A percentile compares a stretch with the other conserved stretches of the same genome.
Evolutionary conservation across 2,113 vertebrate species (phyloP).

Genomic region (Pipa parva): DNA sequence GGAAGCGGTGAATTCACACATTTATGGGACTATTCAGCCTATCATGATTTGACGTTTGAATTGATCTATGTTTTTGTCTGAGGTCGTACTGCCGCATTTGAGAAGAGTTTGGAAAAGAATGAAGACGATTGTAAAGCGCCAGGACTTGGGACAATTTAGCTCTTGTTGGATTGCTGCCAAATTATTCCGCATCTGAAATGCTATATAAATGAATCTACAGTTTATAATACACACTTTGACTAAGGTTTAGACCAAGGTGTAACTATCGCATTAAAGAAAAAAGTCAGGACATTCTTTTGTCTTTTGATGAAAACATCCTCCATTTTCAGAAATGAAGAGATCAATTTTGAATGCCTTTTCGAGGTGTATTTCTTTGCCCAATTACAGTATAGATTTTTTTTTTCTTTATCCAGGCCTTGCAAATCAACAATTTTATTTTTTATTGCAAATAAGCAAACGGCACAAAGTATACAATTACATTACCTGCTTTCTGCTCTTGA

Average conservation of each 20-base stretch:
- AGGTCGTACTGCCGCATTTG: no score
- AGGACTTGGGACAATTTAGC: no score
- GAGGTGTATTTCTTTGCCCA: conserved; percentile 11
- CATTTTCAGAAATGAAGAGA: conserved; percentile 7
- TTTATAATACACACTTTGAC: not conserved
- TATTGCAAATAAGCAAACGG: conserved; percentile 32
- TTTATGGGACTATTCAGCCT: no score
- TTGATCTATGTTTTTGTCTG: no score
- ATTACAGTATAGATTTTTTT: conserved; percentile 38
- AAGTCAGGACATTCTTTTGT: conserved; percentile 4
- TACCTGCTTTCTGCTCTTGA: conserved; percentile 1
- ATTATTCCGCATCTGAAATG: no score
- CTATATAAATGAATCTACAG: no score
- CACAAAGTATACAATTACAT: conserved; percentile 32
- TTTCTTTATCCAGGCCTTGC: conserved; percentile 23
- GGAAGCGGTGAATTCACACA: no score
- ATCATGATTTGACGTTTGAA: no score
- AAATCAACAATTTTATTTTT: conserved; percentile 18
- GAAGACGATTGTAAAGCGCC: no score
- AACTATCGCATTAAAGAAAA: not conserved
- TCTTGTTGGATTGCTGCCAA: no score
- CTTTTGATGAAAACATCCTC: conserved; percentile 28
- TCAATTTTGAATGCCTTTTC: conserved; percentile 18
- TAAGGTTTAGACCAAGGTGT: not conserved
- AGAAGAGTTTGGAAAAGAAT: no score